Evolutionary conservation across 2,797 vertebrate genomes (phyloP).

Genomic region (Alcedo quadribrachys): DNA sequence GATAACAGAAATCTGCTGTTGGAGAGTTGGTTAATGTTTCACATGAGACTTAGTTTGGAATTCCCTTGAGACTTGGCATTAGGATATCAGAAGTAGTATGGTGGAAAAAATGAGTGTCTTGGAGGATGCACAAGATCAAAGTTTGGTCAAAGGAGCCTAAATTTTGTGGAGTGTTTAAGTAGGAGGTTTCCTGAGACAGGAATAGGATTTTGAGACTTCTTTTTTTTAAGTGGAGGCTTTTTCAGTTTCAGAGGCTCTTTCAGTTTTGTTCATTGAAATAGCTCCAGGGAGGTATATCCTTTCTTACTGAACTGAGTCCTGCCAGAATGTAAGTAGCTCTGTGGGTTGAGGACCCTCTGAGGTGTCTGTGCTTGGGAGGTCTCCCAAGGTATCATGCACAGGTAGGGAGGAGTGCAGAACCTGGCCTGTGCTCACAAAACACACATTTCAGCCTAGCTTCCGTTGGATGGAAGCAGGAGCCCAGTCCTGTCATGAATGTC

Average conservation of each 20-base stretch:
- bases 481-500: not conserved
- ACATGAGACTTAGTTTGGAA: fast-evolving
- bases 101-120: not conserved
- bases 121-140: not conserved
- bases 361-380: not conserved
- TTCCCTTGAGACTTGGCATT: not conserved
- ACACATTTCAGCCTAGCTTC: not conserved
- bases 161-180: not conserved
- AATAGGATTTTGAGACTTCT: not conserved
- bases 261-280: not conserved
- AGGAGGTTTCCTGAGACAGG: not conserved
- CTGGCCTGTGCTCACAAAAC: not conserved
- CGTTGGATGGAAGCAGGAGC: not conserved
- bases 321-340: not conserved
- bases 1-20: not conserved
- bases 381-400: fast-evolving
- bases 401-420: not conserved
- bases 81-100: not conserved
- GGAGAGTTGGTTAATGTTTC: not conserved
- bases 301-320: not conserved
- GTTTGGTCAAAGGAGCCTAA: not conserved
- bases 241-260: not conserved
- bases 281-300: not conserved
- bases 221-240: not conserved
- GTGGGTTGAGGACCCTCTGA: not conserved